Base-by-base conservation (phyloP, 2,113 vertebrate species). In the Noturus placidus region DNA sequence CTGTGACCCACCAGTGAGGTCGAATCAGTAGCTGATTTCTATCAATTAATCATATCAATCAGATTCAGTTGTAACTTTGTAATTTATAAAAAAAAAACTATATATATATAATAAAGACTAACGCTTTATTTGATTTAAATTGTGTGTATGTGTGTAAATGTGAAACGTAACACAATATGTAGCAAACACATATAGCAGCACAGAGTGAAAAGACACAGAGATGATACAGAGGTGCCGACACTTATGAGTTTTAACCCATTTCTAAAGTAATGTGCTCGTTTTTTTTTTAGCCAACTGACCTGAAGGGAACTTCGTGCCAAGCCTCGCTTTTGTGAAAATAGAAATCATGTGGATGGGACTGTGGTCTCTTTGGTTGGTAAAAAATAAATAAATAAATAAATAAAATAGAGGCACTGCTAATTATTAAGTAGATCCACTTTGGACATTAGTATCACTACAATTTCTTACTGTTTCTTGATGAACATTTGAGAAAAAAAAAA, bases 21-120 rank as follows among this genome's bases (percentile, higher is more conserved):
- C 74, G 20, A 81, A 87, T 61, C 80, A 83, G 38, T 33, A 42
- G 77, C n/a, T 54, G 52, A 56, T 82, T 77, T 77, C 61, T 76
- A 17, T 74, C 30, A 69, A 25, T 57, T 35, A 57, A 57, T 11
- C n/a, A 20, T 11, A 78, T 70, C 27, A 2, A 83, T 15, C 30
- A 35, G 54, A 76, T 61, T 22, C 22, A 63, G 80, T 17, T 86
- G 61, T 76, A 84, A 72, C 22, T 67, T 86, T 81, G 78, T 76
- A 33, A 84, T 86, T 59, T 46, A 67, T 35, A 52, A 46, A 46
- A 0, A 46, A 46, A 7, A 46, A 46, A n/a, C n/a, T n/a, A n/a
- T n/a, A n/a, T n/a, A n/a, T n/a, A 19, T 20, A 2, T 74, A 87
- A 87, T 85, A 86, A 90, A 77, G 59, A 52, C 10, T 54, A 85